These are phyloP conservation scores for Heliconius nattereri DNA, from an alignment of 1,140 invertebrate genomes.

Conservation along the genomic window DNA sequence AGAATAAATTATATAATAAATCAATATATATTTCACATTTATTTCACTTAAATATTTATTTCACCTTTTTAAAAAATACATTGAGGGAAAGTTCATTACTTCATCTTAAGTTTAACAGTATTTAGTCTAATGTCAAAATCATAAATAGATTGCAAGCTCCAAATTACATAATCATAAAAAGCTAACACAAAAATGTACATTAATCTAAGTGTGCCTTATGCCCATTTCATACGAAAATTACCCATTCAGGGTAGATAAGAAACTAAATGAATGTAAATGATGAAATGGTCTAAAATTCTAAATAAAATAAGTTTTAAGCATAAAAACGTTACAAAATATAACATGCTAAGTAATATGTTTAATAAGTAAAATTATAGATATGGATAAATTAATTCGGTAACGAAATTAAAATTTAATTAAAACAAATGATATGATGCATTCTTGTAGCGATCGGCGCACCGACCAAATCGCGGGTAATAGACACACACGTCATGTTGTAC, in stretches of 20 bases:
- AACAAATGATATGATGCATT: conserved; percentile 83
- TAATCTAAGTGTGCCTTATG: conserved; percentile 33
- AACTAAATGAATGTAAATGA: conserved; percentile 42
- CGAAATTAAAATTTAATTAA: conserved; percentile 76
- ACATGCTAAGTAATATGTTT: conserved; percentile 55
- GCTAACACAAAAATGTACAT: conserved; percentile 41
- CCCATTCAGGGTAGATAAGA: conserved; percentile 59
- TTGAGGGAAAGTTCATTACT: conserved; percentile 21
- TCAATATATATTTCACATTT: too few relatives aligned
- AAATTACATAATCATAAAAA: conserved; percentile 32
- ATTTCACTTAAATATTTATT: conserved; percentile 25
- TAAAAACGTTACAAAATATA: conserved; percentile 50
- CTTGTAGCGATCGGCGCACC: conserved; percentile 71
- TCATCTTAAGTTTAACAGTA: conserved; percentile 8
- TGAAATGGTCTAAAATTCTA: conserved; percentile 55
- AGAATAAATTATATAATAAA: conserved; percentile 31
- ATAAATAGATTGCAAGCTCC: conserved; percentile 22
- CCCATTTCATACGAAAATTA: conserved; percentile 77
- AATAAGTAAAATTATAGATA: conserved; percentile 55
- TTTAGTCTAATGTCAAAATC: conserved; percentile 30
- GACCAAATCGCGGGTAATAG: conserved; percentile 56
- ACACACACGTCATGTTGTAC: conserved; percentile 42
- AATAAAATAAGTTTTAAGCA: conserved; percentile 48
- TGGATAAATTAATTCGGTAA: conserved; percentile 63
- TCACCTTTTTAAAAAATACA: conserved; percentile 19